Conservation (phyloP, 2,113 vertebrate genomes). For the Sapayoa aenigma region DNA sequence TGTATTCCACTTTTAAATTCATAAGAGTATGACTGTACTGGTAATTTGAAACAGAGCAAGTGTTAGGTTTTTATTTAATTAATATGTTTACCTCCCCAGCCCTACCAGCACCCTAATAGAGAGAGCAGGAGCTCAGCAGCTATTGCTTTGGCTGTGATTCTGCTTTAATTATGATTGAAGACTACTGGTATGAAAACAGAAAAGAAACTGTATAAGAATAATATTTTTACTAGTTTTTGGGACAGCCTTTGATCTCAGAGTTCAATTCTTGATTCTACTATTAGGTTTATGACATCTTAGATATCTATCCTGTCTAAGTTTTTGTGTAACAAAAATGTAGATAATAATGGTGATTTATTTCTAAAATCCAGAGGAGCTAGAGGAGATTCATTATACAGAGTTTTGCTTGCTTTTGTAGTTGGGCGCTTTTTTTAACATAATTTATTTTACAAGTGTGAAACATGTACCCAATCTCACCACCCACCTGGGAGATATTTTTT, state of each 20-base stretch:
- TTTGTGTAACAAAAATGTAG: neutral
- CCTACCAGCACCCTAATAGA: neutral
- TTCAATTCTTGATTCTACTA: neutral
- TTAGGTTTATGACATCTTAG: neutral
- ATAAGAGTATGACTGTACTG: neutral
- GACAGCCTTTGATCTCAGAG: neutral
- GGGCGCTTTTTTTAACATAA: neutral
- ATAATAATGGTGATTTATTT: neutral
- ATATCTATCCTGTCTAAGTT: neutral
- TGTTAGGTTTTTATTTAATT: neutral
- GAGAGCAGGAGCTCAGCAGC: neutral
- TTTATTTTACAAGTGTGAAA: neutral
- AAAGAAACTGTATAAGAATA: neutral
- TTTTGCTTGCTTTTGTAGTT: neutral
- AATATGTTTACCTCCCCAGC: neutral
- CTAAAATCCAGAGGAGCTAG: neutral
- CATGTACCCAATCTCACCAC: neutral
- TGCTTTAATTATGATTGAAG: neutral
- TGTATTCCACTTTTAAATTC: neutral
- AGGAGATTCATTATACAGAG: neutral
- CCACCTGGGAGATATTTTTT: neutral
- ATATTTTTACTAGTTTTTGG: neutral
- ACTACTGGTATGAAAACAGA: neutral
- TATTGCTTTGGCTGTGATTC: neutral
- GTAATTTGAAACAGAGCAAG: neutral